phyloP scores from a whole-genome alignment of 2,888 invertebrate species.

The Lithophane leautieri region DNA sequence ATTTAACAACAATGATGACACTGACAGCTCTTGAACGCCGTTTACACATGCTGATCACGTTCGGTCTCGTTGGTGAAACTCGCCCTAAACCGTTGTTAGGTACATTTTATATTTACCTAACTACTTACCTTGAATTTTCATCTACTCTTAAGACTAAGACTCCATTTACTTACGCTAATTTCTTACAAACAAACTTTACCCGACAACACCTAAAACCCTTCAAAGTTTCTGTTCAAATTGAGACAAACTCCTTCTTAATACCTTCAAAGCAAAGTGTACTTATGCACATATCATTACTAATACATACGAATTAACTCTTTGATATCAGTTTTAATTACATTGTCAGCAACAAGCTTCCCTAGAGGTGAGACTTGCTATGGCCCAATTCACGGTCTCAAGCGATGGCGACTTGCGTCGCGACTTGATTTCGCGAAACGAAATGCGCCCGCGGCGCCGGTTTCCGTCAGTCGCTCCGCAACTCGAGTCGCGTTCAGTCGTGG shows the following conservation, averaged over 20 bases:
- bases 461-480: neutral
- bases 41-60: too few species aligned
- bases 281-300: conserved; percentile 10
- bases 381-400: neutral
- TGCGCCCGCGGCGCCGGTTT: neutral
- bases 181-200: conserved; percentile 6
- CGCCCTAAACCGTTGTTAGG: neutral
- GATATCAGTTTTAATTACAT: conserved; percentile 43
- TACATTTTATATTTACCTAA: neutral
- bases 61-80: neutral
- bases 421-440: neutral
- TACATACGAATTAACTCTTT: conserved; percentile 17
- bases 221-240: conserved; percentile 16
- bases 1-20: too few species aligned
- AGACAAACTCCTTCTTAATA: conserved; percentile 11
- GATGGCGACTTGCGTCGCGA: neutral
- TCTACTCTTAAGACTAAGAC: neutral
- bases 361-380: conserved; percentile 15
- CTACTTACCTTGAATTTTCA: neutral
- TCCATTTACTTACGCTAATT: neutral
- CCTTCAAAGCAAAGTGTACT: neutral
- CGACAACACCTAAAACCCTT: neutral
- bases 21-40: too few species aligned
- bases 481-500: neutral
- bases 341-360: conserved; percentile 32